phyloP scores from a whole-genome alignment of 92 coral and sea anemone species.

The Heteractis magnifica region DNA sequence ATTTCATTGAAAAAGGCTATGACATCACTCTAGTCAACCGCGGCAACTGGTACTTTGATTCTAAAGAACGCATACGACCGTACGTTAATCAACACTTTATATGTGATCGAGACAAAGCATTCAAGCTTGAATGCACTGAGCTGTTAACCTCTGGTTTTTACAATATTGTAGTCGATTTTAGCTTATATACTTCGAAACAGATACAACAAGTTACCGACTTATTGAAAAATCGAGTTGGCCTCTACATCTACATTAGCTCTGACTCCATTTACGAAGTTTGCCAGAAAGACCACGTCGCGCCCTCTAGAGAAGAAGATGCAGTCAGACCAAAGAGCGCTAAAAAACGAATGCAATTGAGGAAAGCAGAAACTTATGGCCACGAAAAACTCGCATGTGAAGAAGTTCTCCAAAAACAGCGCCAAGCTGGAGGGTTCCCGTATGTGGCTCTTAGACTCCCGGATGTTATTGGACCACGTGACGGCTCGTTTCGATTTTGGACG shows the following conservation, averaged over 20 bases:
- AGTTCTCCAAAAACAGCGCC: slow-evolving; percentile 64
- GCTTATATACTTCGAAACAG: slow-evolving; percentile 80
- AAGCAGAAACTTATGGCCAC: slow-evolving; percentile 80
- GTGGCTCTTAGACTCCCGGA: slow-evolving; percentile 85
- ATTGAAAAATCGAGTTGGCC: slow-evolving; percentile 70
- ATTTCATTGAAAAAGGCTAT: slow-evolving; percentile 60
- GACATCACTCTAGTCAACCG: slow-evolving; percentile 85
- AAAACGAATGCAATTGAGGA: slow-evolving; percentile 66
- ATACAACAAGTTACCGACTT: slow-evolving; percentile 69
- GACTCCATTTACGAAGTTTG: slow-evolving; percentile 94
- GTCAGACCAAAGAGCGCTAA: slow-evolving; percentile 75
- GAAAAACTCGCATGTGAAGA: slow-evolving; percentile 96
- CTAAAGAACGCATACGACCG: slow-evolving; percentile 80
- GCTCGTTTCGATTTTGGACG: slow-evolving; percentile 90
- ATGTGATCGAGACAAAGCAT: slow-evolving; percentile 85
- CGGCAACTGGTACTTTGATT: slow-evolving; percentile 92
- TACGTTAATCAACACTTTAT: slow-evolving; percentile 57
- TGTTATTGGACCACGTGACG: slow-evolving; percentile 97
- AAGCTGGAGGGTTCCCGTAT: slow-evolving; percentile 86
- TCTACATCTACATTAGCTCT: slow-evolving; percentile 86
- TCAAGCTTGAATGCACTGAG: slow-evolving; percentile 81
- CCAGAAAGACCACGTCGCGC: slow-evolving; percentile 72
- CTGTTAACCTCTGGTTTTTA: slow-evolving; percentile 64
- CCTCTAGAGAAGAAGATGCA: slow-evolving; percentile 80
- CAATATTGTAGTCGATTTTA: slow-evolving; percentile 94